Base-by-base conservation (phyloP, 2,113 vertebrate species). In the Candoia aspera region DNA sequence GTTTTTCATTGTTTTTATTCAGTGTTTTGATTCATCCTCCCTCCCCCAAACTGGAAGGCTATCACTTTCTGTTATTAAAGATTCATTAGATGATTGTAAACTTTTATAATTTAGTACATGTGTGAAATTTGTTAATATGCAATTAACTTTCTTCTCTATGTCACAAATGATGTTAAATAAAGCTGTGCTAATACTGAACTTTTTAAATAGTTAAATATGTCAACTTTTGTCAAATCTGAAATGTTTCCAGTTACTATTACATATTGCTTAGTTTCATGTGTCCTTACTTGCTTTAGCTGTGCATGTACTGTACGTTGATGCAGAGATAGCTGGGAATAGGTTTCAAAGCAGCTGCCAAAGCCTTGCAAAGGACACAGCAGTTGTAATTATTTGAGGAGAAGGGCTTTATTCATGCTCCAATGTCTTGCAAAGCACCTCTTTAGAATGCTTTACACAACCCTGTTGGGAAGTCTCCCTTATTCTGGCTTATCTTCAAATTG, bases 91-190 rank as follows among this genome's bases (percentile, higher is more conserved):
- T 1, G 33, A 93, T 95, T 94, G 87, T 21, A 90, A 12, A 1
- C 0, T 90, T 93, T 87, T 84, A 12, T 19, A 79, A 0, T 94
- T 94, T 89, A 23, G 92, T 53, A 2, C 49, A 91, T 87, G 46
- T 58, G 37, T 42, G 26, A 57, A 0, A 60, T 92, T 91, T 94
- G 53, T 4, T 94, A 37, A 73, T n/a, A 64, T 29, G 0, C 86
- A 73, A 58, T 84, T 93, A n/a, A 33, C 15, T 54, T 88, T 89
- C 0, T 85, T 91, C 60, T 95, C 29, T 24, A 94, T 29, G 91
- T 92, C 11, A 29, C 86, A 91, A 91, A 89, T 26, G 6, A 87
- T 88, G 88, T 87, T 87, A 83, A 58, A 83, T 83, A 84, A 84
- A 42, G 83, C 24, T 90, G 19, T 90, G 29, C 33, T 88, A 62